Conservation (phyloP, 2,888 invertebrate genomes). For the Ectobius pallidus region DNA sequence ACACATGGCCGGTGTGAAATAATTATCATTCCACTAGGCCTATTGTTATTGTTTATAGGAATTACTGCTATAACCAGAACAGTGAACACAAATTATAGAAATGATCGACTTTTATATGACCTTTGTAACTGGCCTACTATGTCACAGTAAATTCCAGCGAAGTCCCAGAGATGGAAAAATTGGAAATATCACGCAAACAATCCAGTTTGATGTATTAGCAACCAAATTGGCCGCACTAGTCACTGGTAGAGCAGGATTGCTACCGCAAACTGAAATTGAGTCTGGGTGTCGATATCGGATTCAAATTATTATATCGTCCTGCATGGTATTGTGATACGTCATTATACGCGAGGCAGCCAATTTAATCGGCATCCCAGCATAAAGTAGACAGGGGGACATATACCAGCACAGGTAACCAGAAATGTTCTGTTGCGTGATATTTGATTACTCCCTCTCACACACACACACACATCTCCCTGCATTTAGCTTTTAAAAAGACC, state of each 20-base stretch:
- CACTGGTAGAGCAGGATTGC: not conserved
- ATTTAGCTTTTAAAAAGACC: not conserved
- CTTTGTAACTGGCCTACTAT: too few relatives aligned
- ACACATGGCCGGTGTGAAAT: too few relatives aligned
- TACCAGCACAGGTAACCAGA: conserved; percentile 16
- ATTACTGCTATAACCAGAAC: too few relatives aligned
- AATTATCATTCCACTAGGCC: too few relatives aligned
- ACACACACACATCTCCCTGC: not conserved
- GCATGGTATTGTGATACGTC: conserved; percentile 26
- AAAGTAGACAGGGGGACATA: conserved; percentile 15
- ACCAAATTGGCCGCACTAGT: not conserved
- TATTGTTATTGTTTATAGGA: too few relatives aligned
- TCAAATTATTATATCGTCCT: conserved; percentile 22
- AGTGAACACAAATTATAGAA: too few relatives aligned
- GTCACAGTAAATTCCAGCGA: too few relatives aligned
- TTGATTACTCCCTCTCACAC: conserved; percentile 9
- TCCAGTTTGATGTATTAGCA: not conserved
- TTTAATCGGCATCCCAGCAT: conserved; percentile 27
- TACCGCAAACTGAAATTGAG: conserved; percentile 26
- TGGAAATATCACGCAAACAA: not conserved
- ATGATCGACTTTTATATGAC: too few relatives aligned
- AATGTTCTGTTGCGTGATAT: conserved; percentile 7
- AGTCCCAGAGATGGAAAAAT: too few relatives aligned
- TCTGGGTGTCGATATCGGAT: conserved; percentile 20
- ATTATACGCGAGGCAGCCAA: conserved; percentile 25